phyloP scores from a whole-genome alignment of 2,888 invertebrate genomes.

The Meandrusa payeni region DNA sequence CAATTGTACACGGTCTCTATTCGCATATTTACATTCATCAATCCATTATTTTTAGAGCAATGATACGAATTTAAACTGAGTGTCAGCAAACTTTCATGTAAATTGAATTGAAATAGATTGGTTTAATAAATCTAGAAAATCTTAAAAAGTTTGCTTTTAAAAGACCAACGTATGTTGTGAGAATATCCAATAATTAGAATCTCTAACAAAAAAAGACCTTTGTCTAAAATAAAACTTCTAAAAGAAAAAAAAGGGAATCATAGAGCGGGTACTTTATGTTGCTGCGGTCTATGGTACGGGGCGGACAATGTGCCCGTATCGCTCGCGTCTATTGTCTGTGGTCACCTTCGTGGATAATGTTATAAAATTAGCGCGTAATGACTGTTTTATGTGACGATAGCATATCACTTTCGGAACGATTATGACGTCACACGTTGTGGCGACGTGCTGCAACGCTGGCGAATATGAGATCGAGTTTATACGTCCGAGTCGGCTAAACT shows the following conservation, averaged over 20 bases:
- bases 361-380: constrained; percentile 9
- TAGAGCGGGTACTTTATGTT: constrained; percentile 32
- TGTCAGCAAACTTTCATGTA: too few species aligned
- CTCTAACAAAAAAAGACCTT: not conserved
- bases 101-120: too few species aligned
- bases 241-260: constrained; percentile 25
- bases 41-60: too few species aligned
- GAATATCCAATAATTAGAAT: not conserved
- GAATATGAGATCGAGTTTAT: too few species aligned
- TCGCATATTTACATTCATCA: too few species aligned
- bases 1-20: too few species aligned
- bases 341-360: constrained; percentile 6
- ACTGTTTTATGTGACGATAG: not conserved
- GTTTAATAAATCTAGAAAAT: too few species aligned
- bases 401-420: not conserved
- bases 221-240: constrained; percentile 1
- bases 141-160: too few species aligned
- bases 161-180: too few species aligned
- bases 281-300: constrained; percentile 33
- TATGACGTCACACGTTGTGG: not conserved
- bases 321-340: constrained; percentile 26
- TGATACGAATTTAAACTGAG: too few species aligned
- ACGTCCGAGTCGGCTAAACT: too few species aligned
- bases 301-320: constrained; percentile 35
- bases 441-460: too few species aligned